Evolutionary conservation across 2,797 vertebrate species (phyloP).

Genomic region (Orestias chungarensis): DNA sequence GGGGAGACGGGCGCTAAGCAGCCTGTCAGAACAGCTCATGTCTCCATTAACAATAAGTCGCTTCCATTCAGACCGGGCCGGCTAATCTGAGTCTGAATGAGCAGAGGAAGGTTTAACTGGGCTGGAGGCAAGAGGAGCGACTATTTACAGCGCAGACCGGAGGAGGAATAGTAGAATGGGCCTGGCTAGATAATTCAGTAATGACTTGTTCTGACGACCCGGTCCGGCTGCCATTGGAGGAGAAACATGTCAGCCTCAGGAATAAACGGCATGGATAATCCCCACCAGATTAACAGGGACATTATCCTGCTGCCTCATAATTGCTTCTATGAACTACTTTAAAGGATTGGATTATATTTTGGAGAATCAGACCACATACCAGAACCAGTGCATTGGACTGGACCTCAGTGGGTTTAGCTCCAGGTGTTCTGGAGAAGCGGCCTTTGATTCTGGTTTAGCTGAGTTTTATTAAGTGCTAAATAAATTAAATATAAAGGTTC

Average conservation of each 20-base stretch:
- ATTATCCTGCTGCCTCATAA: conserved; percentile 75
- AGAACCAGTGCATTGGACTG: conserved; percentile 4
- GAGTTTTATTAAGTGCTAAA: no score
- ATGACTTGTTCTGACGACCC: conserved; percentile 52
- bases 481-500: no score
- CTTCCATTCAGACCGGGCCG: conserved; percentile 28
- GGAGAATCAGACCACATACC: conserved; percentile 8
- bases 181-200: conserved; percentile 50
- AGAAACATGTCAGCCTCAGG: conserved; percentile 58
- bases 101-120: not conserved
- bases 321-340: conserved; percentile 80
- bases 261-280: conserved; percentile 58
- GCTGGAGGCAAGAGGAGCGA: conserved; percentile 17
- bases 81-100: conserved; percentile 66
- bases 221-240: conserved; percentile 45
- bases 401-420: no score
- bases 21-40: conserved; percentile 47
- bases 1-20: conserved; percentile 64
- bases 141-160: conserved; percentile 54
- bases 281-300: conserved; percentile 73
- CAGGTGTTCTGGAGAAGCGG: no score
- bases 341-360: conserved; percentile 75
- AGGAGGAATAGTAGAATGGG: conserved; percentile 8
- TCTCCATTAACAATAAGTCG: conserved; percentile 74
- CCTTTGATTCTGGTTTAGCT: no score